Evolutionary conservation across 2,797 vertebrate species (phyloP).

Genomic region (Carapus acus): DNA sequence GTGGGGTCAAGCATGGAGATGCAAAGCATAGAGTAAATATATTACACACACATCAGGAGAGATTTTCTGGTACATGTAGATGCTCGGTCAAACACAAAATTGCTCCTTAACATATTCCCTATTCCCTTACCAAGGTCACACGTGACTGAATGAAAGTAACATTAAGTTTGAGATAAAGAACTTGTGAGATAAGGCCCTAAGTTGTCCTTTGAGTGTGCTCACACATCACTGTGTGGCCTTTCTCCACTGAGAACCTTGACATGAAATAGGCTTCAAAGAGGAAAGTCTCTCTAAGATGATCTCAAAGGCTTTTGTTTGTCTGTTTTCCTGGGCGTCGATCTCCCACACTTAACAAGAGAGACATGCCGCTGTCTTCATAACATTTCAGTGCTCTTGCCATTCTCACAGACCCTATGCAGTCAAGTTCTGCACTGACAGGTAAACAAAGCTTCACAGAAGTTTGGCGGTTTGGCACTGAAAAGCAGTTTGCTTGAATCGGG

Average conservation of each 20-base stretch:
- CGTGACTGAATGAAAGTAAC: conserved; percentile 38
- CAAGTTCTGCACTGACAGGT: too few species aligned
- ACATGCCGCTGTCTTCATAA: too few species aligned
- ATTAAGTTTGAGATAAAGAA: conserved; percentile 36
- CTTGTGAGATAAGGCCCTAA: conserved; percentile 32
- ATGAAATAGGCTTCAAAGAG: not conserved
- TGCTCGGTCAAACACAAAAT: conserved; percentile 30
- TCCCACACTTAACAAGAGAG: too few species aligned
- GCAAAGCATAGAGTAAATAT: conserved; percentile 39
- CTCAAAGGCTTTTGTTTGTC: not conserved
- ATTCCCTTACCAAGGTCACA: conserved; percentile 56
- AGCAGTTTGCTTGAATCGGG: too few species aligned
- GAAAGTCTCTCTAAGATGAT: too few species aligned
- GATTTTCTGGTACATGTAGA: conserved; percentile 5
- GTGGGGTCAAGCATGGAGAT: conserved; percentile 29
- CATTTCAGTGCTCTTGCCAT: too few species aligned
- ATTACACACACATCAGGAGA: conserved; percentile 2
- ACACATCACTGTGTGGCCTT: conserved; percentile 7
- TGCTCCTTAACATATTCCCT: conserved; percentile 37
- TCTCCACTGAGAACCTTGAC: not conserved
- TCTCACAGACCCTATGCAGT: too few species aligned
- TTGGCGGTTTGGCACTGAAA: too few species aligned
- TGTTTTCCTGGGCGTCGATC: too few species aligned
- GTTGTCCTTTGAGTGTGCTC: conserved; percentile 1
- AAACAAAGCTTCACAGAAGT: too few species aligned